These are phyloP conservation scores for Microctenopoma stevenorrisi DNA, from an alignment of 2,797 vertebrate species.

Conservation along the genomic window DNA sequence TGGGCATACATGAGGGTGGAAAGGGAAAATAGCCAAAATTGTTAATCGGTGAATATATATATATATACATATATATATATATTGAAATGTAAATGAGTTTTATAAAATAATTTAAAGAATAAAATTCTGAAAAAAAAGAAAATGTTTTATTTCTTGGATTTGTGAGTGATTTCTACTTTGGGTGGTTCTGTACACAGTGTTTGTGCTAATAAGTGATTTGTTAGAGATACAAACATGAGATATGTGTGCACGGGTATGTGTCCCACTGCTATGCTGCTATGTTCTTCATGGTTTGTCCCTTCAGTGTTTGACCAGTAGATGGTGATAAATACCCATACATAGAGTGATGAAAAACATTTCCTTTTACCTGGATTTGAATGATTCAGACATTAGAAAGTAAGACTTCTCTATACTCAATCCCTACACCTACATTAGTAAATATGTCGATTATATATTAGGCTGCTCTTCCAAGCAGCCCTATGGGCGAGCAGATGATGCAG, in stretches of 20 bases:
- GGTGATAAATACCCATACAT: conserved; percentile 37
- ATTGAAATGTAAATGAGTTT: conserved; percentile 81
- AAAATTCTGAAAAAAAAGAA: conserved; percentile 77
- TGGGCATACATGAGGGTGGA: conserved; percentile 62
- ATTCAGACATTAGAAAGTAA: neutral
- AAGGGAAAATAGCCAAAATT: conserved; percentile 80
- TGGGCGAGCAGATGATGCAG: no score
- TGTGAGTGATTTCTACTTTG: neutral
- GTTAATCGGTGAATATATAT: conserved; percentile 72
- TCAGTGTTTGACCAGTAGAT: conserved; percentile 55
- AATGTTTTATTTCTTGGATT: conserved; percentile 10
- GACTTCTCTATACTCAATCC: neutral
- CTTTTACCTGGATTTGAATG: neutral
- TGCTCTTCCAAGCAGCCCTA: no score
- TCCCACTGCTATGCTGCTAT: rapidly evolving
- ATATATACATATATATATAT: conserved; percentile 48
- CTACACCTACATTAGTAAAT: no score
- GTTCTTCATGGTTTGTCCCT: neutral
- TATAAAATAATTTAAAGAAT: conserved; percentile 87
- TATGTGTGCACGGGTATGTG: neutral
- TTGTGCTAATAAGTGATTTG: neutral
- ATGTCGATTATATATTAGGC: no score
- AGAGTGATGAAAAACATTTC: neutral
- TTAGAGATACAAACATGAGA: neutral
- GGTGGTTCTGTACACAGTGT: neutral